phyloP scores from a whole-genome alignment of 2,888 invertebrate species.

The Cynaeus angustus region DNA sequence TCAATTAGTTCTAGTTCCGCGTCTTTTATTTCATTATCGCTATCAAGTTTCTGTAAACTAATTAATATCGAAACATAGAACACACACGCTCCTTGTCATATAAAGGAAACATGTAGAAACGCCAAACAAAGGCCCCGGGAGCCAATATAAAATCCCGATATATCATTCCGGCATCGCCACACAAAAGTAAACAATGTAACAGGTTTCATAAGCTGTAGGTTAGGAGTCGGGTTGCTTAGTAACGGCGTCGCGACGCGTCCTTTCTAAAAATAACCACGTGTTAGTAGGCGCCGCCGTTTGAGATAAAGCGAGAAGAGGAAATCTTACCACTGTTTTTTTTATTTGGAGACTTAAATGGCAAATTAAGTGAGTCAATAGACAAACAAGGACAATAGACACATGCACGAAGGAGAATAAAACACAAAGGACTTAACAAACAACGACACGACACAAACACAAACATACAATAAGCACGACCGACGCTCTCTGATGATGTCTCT shows the following conservation, averaged over 20 bases:
- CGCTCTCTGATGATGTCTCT: slow-evolving; percentile 9
- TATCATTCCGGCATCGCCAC: slow-evolving; percentile 46
- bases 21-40: slow-evolving; percentile 37
- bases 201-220: slow-evolving; percentile 50
- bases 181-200: slow-evolving; percentile 52
- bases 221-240: slow-evolving; percentile 36
- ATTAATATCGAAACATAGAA: slow-evolving; percentile 45
- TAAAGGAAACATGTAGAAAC: slow-evolving; percentile 39
- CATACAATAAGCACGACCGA: slow-evolving; percentile 26
- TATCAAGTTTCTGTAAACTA: slow-evolving; percentile 39
- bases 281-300: slow-evolving; percentile 11
- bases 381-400: slow-evolving; percentile 36
- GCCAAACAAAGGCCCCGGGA: slow-evolving; percentile 48
- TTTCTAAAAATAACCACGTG: slow-evolving; percentile 40
- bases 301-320: too few species aligned
- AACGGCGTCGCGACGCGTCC: slow-evolving; percentile 40
- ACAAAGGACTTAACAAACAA: slow-evolving; percentile 39
- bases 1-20: slow-evolving; percentile 26
- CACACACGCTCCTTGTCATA: slow-evolving; percentile 30
- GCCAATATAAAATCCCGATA: slow-evolving; percentile 50
- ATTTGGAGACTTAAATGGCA: not conserved
- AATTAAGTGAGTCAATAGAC: slow-evolving; percentile 8
- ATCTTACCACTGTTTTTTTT: slow-evolving; percentile 18
- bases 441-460: slow-evolving; percentile 28
- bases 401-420: slow-evolving; percentile 36